These are phyloP conservation scores for Coptodon bakossiorum DNA, from an alignment of 2,113 vertebrate species.

Conservation along the genomic window DNA sequence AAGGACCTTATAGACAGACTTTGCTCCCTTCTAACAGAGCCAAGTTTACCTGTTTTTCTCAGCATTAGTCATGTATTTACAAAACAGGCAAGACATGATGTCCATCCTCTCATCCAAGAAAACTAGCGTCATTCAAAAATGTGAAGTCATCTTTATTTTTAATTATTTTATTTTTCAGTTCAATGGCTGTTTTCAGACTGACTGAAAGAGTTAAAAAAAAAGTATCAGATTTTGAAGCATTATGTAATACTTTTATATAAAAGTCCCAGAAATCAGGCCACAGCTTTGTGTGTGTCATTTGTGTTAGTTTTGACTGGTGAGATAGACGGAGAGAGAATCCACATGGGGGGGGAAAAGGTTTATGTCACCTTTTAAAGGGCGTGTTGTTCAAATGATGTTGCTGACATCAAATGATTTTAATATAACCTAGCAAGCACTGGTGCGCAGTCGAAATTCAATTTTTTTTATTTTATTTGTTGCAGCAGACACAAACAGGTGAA, in stretches of 20 bases:
- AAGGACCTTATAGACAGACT: background rate
- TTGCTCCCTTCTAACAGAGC: background rate
- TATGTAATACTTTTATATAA: background rate
- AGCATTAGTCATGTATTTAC: background rate
- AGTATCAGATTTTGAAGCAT: background rate
- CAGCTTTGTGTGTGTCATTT: background rate
- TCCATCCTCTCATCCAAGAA: background rate
- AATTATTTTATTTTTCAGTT: background rate
- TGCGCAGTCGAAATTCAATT: background rate
- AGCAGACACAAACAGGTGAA: background rate
- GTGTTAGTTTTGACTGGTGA: background rate
- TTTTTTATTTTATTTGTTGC: background rate
- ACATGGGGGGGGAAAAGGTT: accelerated
- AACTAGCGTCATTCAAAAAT: background rate
- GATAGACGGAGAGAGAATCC: background rate
- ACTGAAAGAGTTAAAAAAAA: background rate
- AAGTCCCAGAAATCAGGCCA: background rate
- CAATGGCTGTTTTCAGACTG: background rate
- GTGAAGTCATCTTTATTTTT: background rate
- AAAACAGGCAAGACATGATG: accelerated
- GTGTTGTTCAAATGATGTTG: background rate
- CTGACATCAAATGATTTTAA: background rate
- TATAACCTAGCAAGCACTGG: background rate
- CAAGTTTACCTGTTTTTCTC: background rate
- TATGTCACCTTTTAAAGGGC: background rate